Percentiles rank a stretch among this genome's conserved stretches.
Conservation (phyloP, 2,113 vertebrate species). For the Indri indri region DNA sequence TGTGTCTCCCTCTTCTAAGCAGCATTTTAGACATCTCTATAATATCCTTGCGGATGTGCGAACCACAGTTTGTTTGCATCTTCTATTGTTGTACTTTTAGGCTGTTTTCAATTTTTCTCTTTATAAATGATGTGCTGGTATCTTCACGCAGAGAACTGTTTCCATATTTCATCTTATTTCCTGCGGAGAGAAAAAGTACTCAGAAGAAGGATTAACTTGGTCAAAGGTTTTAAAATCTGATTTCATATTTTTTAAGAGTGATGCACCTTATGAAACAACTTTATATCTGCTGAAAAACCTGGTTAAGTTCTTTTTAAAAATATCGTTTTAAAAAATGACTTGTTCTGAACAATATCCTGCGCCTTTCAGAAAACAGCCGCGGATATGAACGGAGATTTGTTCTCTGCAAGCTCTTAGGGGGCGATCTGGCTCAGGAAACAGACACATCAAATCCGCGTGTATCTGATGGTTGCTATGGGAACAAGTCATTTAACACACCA, state of each 20-base stretch:
- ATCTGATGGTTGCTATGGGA: slow-evolving; percentile 79
- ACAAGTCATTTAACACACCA: slow-evolving; percentile 72
- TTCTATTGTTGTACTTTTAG: neutral
- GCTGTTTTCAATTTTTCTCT: neutral
- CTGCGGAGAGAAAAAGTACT: slow-evolving; percentile 12
- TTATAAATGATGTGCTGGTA: neutral
- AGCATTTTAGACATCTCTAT: neutral
- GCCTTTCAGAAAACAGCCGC: slow-evolving; percentile 55
- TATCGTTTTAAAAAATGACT: slow-evolving; percentile 69
- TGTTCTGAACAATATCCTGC: slow-evolving; percentile 65
- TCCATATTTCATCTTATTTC: neutral
- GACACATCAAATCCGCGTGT: slow-evolving; percentile 20
- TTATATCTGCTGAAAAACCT: slow-evolving; percentile 67
- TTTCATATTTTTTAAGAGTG: slow-evolving; percentile 62
- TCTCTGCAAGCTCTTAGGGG: slow-evolving; percentile 60
- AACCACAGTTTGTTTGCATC: neutral
- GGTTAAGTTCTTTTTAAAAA: slow-evolving; percentile 59
- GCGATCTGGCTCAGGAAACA: slow-evolving; percentile 68
- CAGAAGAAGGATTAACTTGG: slow-evolving; percentile 56
- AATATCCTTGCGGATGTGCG: neutral
- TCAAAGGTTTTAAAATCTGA: slow-evolving; percentile 51
- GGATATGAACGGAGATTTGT: slow-evolving; percentile 67
- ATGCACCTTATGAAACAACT: slow-evolving; percentile 66
- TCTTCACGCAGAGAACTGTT: neutral
- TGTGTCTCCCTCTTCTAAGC: neutral